Conservation (phyloP, 2,113 vertebrate genomes). For the Thermophis baileyi region DNA sequence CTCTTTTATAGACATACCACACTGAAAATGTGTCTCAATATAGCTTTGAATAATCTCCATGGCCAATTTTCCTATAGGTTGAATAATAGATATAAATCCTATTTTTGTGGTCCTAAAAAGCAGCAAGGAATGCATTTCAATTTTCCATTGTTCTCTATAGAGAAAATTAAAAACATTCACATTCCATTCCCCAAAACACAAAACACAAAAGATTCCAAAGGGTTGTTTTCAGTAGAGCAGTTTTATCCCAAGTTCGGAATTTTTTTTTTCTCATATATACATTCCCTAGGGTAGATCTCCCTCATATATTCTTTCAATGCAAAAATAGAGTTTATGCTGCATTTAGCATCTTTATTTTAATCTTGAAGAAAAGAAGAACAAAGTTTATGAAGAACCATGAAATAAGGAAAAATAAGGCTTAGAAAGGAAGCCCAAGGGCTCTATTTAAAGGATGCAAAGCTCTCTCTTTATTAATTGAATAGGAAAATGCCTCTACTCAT, state of each 20-base stretch:
- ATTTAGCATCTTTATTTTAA: neutral
- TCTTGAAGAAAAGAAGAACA: neutral
- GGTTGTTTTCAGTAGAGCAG: neutral
- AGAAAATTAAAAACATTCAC: neutral
- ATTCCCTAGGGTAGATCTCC: neutral
- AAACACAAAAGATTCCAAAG: neutral
- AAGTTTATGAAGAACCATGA: neutral
- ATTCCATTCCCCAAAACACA: neutral
- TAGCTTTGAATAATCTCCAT: neutral
- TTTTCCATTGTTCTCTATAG: neutral
- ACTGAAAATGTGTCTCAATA: neutral
- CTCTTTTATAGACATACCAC: neutral
- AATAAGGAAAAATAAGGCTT: neutral
- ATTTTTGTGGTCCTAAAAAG: neutral
- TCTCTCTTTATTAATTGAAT: neutral
- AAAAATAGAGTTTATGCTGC: neutral
- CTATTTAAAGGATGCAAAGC: neutral
- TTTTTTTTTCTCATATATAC: neutral
- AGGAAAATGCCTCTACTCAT: conserved; percentile 6
- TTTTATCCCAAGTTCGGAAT: neutral
- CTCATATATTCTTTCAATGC: neutral
- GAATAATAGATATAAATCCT: neutral
- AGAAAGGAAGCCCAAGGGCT: neutral
- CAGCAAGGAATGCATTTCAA: neutral
- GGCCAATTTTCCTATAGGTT: neutral